Percentiles rank a stretch among this genome's conserved stretches.
Conservation (phyloP, 2,113 vertebrate genomes). For the Poeciliopsis occidentalis region DNA sequence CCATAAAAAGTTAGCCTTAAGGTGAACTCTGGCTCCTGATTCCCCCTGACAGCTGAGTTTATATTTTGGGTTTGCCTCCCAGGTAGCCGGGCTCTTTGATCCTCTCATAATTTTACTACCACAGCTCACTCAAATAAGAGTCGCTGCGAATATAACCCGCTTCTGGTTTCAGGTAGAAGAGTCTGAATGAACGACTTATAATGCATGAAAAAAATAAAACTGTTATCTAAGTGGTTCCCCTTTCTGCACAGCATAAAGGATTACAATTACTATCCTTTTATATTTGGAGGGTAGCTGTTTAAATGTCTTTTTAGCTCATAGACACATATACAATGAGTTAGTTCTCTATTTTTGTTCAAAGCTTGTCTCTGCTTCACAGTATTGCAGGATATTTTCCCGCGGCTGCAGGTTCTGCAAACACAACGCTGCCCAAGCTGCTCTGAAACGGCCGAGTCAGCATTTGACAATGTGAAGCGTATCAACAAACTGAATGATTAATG, state of each 20-base stretch:
- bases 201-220: background rate
- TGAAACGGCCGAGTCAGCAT: conserved; percentile 33
- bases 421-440: conserved; percentile 35
- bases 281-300: conserved; percentile 3
- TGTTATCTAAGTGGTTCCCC: background rate
- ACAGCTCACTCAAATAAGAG: conserved; percentile 48
- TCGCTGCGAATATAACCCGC: background rate
- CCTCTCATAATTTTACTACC: conserved; percentile 32
- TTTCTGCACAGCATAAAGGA: background rate
- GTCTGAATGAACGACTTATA: background rate
- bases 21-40: conserved; percentile 17
- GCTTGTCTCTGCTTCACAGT: conserved; percentile 45
- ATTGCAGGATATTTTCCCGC: conserved; percentile 7
- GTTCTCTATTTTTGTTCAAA: background rate
- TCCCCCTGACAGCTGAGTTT: conserved; percentile 45
- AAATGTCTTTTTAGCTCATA: conserved; percentile 24
- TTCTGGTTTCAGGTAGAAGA: conserved; percentile 11
- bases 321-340: background rate
- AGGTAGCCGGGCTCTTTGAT: conserved; percentile 44
- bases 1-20: conserved; percentile 20
- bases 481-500: conserved; percentile 53
- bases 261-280: conserved; percentile 8
- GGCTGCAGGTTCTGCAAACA: conserved; percentile 7
- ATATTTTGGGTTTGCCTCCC: conserved; percentile 13
- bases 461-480: conserved; percentile 44